These are phyloP conservation scores for Oncorhynchus tshawytscha DNA, from an alignment of 2,113 vertebrate genomes.

Conservation along the genomic window DNA sequence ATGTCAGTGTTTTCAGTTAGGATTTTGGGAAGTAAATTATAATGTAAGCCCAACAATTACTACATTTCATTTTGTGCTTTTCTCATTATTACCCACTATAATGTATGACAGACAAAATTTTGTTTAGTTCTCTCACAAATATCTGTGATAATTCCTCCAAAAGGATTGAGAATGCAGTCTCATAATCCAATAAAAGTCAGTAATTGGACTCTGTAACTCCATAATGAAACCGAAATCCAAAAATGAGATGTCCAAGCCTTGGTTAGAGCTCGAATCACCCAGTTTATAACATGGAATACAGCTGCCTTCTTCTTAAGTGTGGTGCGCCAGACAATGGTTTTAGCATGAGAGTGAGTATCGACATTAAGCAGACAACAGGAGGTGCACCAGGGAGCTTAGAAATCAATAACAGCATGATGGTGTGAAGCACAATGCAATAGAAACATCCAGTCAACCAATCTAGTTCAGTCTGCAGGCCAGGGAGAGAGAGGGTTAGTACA, in stretches of 20 bases:
- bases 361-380: slow-evolving; percentile 47
- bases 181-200: slow-evolving; percentile 65
- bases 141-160: slow-evolving; percentile 40
- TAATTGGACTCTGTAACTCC: slow-evolving; percentile 73
- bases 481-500: slow-evolving; percentile 12
- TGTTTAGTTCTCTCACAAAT: slow-evolving; percentile 38
- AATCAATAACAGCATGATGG: slow-evolving; percentile 63
- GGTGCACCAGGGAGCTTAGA: slow-evolving; percentile 42
- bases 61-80: not conserved
- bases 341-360: slow-evolving; percentile 46
- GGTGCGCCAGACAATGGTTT: not conserved
- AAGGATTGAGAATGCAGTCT: slow-evolving; percentile 52
- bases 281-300: slow-evolving; percentile 42
- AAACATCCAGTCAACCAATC: slow-evolving; percentile 34
- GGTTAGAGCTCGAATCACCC: not conserved
- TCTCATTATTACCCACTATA: not conserved
- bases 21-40: not conserved
- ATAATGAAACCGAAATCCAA: slow-evolving; percentile 50
- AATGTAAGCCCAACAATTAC: slow-evolving; percentile 10
- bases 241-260: slow-evolving; percentile 5
- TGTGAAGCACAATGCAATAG: slow-evolving; percentile 38
- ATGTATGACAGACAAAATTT: slow-evolving; percentile 25
- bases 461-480: slow-evolving; percentile 23
- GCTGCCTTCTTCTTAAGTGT: not conserved
- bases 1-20: slow-evolving; percentile 18